Base-by-base conservation (phyloP, 2,113 vertebrate genomes). In the Neolamprologus fasciatus region DNA sequence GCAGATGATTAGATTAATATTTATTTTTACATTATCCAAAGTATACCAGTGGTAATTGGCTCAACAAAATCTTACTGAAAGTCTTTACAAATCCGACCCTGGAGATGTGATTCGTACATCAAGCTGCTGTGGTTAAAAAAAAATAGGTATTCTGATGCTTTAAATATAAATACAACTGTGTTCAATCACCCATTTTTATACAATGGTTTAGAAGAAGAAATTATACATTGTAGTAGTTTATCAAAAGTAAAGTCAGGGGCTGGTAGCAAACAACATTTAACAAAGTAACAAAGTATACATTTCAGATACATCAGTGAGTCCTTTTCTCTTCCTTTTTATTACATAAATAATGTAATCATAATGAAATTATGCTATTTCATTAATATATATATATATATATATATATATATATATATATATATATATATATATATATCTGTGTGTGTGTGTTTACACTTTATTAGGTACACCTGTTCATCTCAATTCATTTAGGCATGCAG, bases 21-120 rank as follows among this genome's bases (percentile, higher is more conserved):
- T 84, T 12, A 28, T 19, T 79, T 55, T 89, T 28, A 80, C 50
- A 71, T 79, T 6, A 58, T 68, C 83, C 23, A 50, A 31, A 78
- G 68, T 78, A 50, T 50, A 78, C 11, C 12, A 33, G 19, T 58
- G 55, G 47, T 47, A 80, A 91, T 78, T 66, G 5, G 9, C 57
- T 90, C 28, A 13, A 14, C 82, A 78, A 76, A 81, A 82, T 55
- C 55, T 12, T n/a, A 16, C 21, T 2, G 8, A 7, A 28, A 21
- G 33, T 21, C 26, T 90, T 79, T 81, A 81, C 61, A 83, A 89
- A 79, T 71, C 7, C 17, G 33, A 87, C 9, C 57, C 51, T 57
- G 16, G 16, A 54, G 45, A 82, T 51, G 10, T 73, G 31, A 13
- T 28, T 80, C 1, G 28, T 11, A 3, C 82, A 76, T 63, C 47